phyloP scores from a whole-genome alignment of 1,140 invertebrate genomes.

The Aphelinus atriplicis region DNA sequence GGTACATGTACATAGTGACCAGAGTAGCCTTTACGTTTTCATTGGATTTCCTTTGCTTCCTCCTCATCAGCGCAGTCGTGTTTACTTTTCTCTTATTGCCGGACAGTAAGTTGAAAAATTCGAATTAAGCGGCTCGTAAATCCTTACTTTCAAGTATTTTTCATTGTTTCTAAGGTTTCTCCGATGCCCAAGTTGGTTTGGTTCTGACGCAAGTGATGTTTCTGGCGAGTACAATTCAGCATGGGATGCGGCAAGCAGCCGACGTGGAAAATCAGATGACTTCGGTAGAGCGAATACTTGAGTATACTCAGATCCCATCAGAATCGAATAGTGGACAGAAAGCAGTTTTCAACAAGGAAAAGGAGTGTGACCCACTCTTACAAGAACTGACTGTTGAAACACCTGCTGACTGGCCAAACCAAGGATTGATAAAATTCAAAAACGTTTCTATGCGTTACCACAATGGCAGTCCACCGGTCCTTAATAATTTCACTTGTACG shows the following conservation, averaged over 20 bases:
- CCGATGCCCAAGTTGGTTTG: constrained; percentile 68
- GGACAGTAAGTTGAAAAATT: constrained; percentile 44
- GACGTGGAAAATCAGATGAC: constrained; percentile 85
- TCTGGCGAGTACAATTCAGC: constrained; percentile 74
- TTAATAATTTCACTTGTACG: constrained; percentile 69
- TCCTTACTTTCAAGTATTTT: background rate
- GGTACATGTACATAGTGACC: constrained; percentile 75
- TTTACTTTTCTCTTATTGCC: constrained; percentile 67
- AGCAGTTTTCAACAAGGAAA: constrained; percentile 63
- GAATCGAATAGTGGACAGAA: constrained; percentile 66
- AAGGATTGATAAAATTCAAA: constrained; percentile 73
- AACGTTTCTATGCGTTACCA: constrained; percentile 68
- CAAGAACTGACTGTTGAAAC: background rate
- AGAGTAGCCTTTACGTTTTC: constrained; percentile 75
- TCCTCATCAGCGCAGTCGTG: constrained; percentile 70
- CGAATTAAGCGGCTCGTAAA: too few species aligned
- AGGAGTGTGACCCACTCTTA: constrained; percentile 31
- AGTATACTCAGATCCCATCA: constrained; percentile 74
- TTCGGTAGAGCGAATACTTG: constrained; percentile 80
- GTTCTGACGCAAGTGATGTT: constrained; percentile 68
- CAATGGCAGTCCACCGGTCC: constrained; percentile 65
- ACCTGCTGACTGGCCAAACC: constrained; percentile 75
- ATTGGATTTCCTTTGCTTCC: constrained; percentile 76
- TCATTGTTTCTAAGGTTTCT: constrained; percentile 34
- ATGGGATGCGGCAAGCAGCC: constrained; percentile 76